A percentile compares a stretch with the other conserved stretches of the same genome.
Conservation (phyloP, 1,140 invertebrate genomes). For the Orius insidiosus region DNA sequence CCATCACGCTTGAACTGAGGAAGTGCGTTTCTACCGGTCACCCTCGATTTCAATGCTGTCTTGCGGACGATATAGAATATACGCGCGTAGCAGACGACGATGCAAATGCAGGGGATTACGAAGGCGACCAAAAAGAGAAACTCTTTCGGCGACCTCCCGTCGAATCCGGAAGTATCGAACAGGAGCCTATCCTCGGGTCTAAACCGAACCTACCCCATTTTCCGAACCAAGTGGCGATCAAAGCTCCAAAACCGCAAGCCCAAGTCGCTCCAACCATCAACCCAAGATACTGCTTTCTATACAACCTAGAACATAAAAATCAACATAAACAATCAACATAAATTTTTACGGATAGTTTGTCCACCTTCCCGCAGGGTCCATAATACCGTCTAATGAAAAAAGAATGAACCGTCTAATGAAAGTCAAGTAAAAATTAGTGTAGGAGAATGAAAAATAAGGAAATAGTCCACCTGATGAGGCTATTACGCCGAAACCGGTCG, state of each 20-base stretch:
- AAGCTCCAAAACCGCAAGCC: conserved; percentile 52
- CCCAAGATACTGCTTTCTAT: conserved; percentile 47
- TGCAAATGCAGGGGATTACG: conserved; percentile 57
- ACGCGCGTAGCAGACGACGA: conserved; percentile 61
- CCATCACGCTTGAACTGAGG: conserved; percentile 3
- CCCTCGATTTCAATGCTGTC: conserved; percentile 42
- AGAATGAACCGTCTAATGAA: no score
- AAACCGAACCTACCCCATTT: conserved; percentile 62
- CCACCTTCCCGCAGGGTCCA: no score
- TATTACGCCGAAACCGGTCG: no score
- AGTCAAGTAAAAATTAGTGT: no score
- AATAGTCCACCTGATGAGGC: no score
- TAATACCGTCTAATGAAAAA: no score
- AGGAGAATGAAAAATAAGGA: no score
- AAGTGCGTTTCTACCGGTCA: conserved; percentile 12
- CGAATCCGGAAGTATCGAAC: conserved; percentile 53
- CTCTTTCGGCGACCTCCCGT: conserved; percentile 56
- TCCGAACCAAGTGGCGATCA: conserved; percentile 62
- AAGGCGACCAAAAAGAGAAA: conserved; percentile 67
- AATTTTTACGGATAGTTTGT: no score
- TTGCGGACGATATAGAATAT: conserved; percentile 65
- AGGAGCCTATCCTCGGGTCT: conserved; percentile 54
- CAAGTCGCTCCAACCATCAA: conserved; percentile 63
- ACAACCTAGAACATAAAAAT: conserved; percentile 38
- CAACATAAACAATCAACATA: no score